Conservation (phyloP, 2,113 vertebrate genomes). For the Myxocyprinus asiaticus region DNA sequence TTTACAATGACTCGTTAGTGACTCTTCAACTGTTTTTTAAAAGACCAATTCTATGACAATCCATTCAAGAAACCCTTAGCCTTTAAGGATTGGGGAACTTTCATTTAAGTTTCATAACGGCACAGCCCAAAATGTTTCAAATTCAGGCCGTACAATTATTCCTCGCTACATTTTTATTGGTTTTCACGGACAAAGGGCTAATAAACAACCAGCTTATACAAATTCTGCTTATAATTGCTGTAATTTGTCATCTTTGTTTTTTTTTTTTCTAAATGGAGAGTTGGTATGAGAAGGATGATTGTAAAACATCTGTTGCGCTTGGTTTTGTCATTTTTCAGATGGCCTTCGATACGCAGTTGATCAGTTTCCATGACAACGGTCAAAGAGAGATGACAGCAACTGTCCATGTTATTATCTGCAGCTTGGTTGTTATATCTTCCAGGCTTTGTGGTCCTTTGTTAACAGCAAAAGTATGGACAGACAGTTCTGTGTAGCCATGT, state of each 20-base stretch:
- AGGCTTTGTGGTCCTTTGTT: conserved; percentile 2
- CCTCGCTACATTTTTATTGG: no score
- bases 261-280: background rate
- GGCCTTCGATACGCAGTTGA: conserved; percentile 48
- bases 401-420: conserved; percentile 16
- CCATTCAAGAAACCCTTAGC: no score
- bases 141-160: no score
- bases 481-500: background rate
- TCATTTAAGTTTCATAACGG: no score
- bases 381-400: conserved; percentile 47
- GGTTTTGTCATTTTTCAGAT: conserved; percentile 48
- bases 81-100: no score
- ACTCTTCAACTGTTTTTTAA: no score
- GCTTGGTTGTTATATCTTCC: conserved; percentile 1
- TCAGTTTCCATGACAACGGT: conserved; percentile 64
- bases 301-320: conserved; percentile 33
- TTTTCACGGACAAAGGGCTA: no score
- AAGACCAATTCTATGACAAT: no score
- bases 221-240: background rate
- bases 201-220: background rate
- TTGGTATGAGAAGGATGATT: conserved; percentile 18
- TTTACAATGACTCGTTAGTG: no score
- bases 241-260: background rate
- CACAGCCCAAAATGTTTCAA: no score
- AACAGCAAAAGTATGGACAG: background rate